Evolutionary conservation across 1,140 invertebrate species (phyloP), one percentile per base, ranked within the genome.

Genomic region (Bombus impatiens): DNA sequence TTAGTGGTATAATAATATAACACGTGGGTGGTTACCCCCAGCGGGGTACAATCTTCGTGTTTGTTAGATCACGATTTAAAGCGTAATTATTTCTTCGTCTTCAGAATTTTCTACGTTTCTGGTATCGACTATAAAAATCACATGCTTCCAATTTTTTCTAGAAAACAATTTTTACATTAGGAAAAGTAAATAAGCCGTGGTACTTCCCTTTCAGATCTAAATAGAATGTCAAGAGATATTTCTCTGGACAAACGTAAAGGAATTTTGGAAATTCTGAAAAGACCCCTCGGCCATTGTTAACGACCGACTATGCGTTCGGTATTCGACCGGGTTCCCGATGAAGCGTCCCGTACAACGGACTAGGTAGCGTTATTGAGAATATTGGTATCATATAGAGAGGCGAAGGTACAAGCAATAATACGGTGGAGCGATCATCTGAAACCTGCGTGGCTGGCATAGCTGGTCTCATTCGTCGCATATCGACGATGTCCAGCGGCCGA

Each of bases 401-500:
- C 37, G 77, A 76, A 84, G 86, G 91, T 91, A 93, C 92, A 92
- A 91, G 93, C 94, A 94, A 94, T 94, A 94, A 92, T 94, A 94
- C 92, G 79, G 90, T 77, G 86, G 88, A 87, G 84, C 91, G 92
- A 93, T 93, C 90, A 93, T 93, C 93, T 92, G 90, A 91, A 91
- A 89, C 87, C 84, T 80, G 91, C 93, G 90, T 92, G 94, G 93
- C 91, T 89, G 86, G 93, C 93, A 92, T 94, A 92, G 91, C 92
- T 86, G 86, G 87, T 91, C 92, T 94, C 94, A 95, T 95, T 95
- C 94, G 92, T 95, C 93, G 94, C 94, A 95, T 95, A 94, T 95
- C 94, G 94, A 94, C 92, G 92, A 93, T 93, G 94, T 94, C 93
- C 93, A 87, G 92, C 89, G 87, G 76, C 91, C 93, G 93, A 95